Base-by-base conservation (phyloP, 2,797 vertebrate genomes). In the Oryzias sinensis region DNA sequence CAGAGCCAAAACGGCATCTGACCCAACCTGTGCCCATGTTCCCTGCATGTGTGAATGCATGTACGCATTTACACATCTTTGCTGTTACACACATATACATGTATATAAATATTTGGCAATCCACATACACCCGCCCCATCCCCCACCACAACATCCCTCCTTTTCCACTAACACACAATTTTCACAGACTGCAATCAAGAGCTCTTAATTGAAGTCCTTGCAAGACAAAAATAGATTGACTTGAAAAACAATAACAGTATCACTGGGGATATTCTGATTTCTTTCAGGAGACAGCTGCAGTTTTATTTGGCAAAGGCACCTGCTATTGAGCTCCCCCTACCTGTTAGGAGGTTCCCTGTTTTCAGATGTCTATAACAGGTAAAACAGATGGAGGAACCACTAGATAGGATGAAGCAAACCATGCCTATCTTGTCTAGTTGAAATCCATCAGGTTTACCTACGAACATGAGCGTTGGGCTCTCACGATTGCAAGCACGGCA, bases 251-350 rank as follows among this genome's bases (percentile, higher is more conserved):
- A 72, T 63, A 78, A 79, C 79, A 82, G 85, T 89, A 90, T 90
- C 83, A 89, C 82, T 85, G 81, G 77, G 68, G 68, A 67, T 76
- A 72, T 77, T 79, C 67, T 72, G 68, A 70, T 77, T 71, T 70
- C 76, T 71, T 65, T 80, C 74, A 90, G 83, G 86, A 85, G 87
- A 87, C 81, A 65, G 68, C 70, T 72, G 70, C 62, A 66, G 74
- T 59, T 71, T 64, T 11, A 64, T 56, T 72, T 64, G 56, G 68
- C 70, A 53, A 41, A 68, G 81, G 81, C 85, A 60, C 83, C 65
- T 63, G 82, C 83, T 86, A 85, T 88, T 90, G 90, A 92, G 91
- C 91, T 91, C 90, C 91, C 90, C 86, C 88, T 85, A 88, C 89
- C 90, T 86, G 71, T 68, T 56, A 81, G 86, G 88, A 90, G 85